Percentiles rank a stretch among this genome's conserved stretches.
Evolutionary conservation across 1,140 invertebrate genomes (phyloP).

Genomic region (Leptoteleia sp.): DNA sequence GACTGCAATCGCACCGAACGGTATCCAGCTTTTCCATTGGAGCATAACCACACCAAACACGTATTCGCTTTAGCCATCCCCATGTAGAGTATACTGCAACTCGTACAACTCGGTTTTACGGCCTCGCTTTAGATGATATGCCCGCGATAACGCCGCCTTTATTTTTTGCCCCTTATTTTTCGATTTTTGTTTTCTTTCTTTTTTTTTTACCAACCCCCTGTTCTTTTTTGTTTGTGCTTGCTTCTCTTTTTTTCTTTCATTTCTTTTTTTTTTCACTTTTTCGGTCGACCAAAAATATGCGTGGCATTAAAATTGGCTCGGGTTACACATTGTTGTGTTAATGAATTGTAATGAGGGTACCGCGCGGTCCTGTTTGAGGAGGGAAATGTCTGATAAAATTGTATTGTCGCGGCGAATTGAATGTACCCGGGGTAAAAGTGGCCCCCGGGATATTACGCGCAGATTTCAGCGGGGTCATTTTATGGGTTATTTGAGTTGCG

Average conservation of each 20-base stretch:
- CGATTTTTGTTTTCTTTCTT: no score
- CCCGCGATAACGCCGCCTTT: conserved; percentile 74
- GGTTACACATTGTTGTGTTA: conserved; percentile 13
- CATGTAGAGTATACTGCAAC: conserved; percentile 56
- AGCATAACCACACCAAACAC: conserved; percentile 74
- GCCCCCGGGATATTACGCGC: not conserved
- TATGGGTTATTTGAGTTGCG: conserved; percentile 13
- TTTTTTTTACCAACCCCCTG: no score
- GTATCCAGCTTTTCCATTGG: conserved; percentile 68
- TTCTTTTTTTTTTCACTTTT: not conserved
- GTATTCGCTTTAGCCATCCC: conserved; percentile 70
- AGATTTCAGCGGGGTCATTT: conserved; percentile 20
- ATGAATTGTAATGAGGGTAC: conserved; percentile 44
- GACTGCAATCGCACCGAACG: conserved; percentile 63
- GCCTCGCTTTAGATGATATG: conserved; percentile 77
- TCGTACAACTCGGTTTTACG: conserved; percentile 74
- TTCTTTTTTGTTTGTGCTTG: not conserved
- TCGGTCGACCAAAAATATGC: conserved; percentile 20
- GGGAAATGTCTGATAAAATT: conserved; percentile 32
- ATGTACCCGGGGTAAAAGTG: conserved; percentile 9
- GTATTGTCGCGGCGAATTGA: conserved; percentile 28
- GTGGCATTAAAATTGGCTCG: conserved; percentile 28
- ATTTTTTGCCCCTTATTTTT: conserved; percentile 64
- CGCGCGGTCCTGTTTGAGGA: conserved; percentile 25
- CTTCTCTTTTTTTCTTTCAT: conserved; percentile 4